These are phyloP conservation scores for Sebastes elongatus DNA, from an alignment of 2,797 vertebrate species.

Conservation along the genomic window DNA sequence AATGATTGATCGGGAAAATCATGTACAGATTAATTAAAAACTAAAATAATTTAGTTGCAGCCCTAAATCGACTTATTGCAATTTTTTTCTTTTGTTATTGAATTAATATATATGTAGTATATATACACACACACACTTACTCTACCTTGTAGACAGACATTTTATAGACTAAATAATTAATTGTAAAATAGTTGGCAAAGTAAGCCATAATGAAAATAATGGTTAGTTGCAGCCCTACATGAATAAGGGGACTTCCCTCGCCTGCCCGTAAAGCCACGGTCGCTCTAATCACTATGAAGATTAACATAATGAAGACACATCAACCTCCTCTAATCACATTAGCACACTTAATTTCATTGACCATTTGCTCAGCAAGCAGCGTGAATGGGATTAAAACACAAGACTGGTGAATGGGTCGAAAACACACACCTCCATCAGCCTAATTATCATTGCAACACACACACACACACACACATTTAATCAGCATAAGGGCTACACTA, in stretches of 20 bases:
- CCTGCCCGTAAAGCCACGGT: background rate
- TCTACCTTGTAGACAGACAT: background rate
- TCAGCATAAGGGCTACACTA: background rate
- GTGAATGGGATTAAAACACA: conserved; percentile 57
- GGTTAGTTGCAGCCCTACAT: background rate
- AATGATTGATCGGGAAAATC: no score
- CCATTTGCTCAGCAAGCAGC: conserved; percentile 52
- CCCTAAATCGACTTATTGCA: no score
- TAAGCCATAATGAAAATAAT: no score
- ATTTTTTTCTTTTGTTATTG: no score
- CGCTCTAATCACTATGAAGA: conserved; percentile 21
- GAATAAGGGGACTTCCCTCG: background rate
- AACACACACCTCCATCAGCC: background rate
- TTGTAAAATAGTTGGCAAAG: no score
- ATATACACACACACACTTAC: no score
- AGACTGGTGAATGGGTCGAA: background rate
- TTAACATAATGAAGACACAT: conserved; percentile 43
- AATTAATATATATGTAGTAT: no score
- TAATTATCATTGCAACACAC: background rate
- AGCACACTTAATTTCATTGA: conserved; percentile 45
- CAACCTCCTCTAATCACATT: conserved; percentile 63
- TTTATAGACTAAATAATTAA: background rate
- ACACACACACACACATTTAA: conserved; percentile 22
- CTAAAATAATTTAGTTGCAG: background rate
- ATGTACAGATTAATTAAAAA: background rate